These are phyloP conservation scores for Tetragnatha versicolor DNA, from an alignment of 1,140 invertebrate species.

Conservation along the genomic window DNA sequence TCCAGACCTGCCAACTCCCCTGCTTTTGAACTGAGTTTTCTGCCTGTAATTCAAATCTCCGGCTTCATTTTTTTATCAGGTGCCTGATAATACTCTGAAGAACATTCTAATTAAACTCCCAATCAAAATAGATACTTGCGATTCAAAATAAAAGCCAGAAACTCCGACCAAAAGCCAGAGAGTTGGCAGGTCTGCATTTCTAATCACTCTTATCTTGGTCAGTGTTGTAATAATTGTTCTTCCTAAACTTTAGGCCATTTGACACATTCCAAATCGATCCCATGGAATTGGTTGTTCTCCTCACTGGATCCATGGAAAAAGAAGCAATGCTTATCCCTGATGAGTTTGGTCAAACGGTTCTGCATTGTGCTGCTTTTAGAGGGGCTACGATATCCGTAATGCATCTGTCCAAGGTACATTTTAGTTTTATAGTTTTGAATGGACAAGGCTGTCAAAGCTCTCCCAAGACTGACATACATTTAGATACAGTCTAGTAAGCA, in stretches of 20 bases:
- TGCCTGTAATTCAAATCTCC: too few species aligned
- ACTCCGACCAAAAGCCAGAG: too few species aligned
- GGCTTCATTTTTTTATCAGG: too few species aligned
- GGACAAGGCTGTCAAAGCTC: too few species aligned
- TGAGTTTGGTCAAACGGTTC: constrained; percentile 62
- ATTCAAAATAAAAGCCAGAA: too few species aligned
- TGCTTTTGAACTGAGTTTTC: too few species aligned
- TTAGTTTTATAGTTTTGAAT: neutral
- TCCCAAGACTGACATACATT: neutral
- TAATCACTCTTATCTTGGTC: neutral
- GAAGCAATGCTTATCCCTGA: constrained; percentile 63
- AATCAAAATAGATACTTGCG: too few species aligned
- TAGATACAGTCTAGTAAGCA: neutral
- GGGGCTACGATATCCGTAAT: constrained; percentile 67
- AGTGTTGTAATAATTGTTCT: neutral
- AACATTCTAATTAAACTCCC: too few species aligned
- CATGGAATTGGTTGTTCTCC: constrained; percentile 65
- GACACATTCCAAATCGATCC: constrained; percentile 63
- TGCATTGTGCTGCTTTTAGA: constrained; percentile 66
- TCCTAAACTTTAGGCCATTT: constrained; percentile 16
- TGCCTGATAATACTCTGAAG: too few species aligned
- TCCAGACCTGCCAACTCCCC: too few species aligned
- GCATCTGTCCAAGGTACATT: constrained; percentile 55
- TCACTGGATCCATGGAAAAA: constrained; percentile 61
- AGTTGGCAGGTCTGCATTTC: too few species aligned